Evolutionary conservation across 2,797 vertebrate species (phyloP).

Genomic region (Lagorchestes hirsutus): DNA sequence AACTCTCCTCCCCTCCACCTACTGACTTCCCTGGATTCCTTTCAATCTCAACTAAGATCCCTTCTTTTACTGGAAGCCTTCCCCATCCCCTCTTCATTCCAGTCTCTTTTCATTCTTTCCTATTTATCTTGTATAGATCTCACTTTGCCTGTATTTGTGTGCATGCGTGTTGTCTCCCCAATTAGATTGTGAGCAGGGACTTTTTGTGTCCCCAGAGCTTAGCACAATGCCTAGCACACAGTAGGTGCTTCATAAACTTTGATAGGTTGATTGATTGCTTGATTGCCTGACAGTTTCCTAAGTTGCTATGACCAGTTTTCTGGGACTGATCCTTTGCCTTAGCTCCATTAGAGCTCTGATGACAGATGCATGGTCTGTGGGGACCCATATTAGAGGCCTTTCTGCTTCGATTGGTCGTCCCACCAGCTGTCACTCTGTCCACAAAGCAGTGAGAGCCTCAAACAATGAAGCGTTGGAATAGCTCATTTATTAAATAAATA

Average conservation of each 20-base stretch:
- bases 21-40: not conserved
- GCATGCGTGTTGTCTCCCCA: rapidly evolving
- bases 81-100: not conserved
- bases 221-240: too few relatives aligned
- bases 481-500: not conserved
- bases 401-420: not conserved
- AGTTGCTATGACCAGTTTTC: not conserved
- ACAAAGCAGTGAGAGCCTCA: not conserved
- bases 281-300: not conserved
- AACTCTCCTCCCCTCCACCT: not conserved
- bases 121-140: not conserved
- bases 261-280: not conserved
- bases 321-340: not conserved
- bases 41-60: not conserved
- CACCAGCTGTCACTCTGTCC: not conserved
- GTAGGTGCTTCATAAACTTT: not conserved
- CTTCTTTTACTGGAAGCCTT: not conserved
- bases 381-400: not conserved
- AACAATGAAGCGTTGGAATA: not conserved
- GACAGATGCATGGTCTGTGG: not conserved
- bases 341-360: not conserved
- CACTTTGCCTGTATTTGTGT: not conserved
- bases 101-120: not conserved
- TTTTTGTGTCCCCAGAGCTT: not conserved
- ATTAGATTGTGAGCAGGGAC: not conserved